These are phyloP conservation scores for Brachypodius melanocephalos DNA, from an alignment of 2,113 vertebrate species.

Conservation along the genomic window DNA sequence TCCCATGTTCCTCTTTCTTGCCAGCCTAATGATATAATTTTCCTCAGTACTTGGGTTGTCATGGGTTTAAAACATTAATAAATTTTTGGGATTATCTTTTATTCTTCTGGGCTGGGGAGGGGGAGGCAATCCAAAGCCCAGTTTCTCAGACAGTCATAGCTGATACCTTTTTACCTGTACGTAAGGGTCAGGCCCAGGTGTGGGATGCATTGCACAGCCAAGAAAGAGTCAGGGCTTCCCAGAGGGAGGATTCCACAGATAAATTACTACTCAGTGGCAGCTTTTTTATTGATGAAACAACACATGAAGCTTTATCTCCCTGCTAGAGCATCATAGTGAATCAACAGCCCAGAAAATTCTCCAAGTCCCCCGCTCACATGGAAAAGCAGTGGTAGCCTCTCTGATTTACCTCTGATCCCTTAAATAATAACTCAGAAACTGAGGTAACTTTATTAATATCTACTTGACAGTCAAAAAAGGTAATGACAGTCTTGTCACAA, in stretches of 20 bases:
- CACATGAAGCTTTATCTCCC: background rate
- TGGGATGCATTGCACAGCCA: background rate
- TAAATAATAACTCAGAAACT: background rate
- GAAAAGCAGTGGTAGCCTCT: background rate
- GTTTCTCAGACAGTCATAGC: background rate
- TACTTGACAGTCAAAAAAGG: background rate
- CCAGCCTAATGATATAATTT: background rate
- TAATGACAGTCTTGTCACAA: background rate
- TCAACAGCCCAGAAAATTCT: background rate
- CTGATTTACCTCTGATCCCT: background rate
- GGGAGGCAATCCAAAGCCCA: background rate
- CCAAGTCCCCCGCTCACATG: fast-evolving
- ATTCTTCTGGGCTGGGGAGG: background rate
- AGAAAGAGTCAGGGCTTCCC: background rate
- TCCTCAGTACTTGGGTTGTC: background rate
- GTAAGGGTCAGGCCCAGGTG: background rate
- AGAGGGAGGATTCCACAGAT: background rate
- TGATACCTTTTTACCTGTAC: background rate
- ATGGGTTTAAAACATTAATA: background rate
- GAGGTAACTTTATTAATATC: background rate
- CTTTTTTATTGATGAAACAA: background rate
- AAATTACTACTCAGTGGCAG: background rate
- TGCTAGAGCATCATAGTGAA: background rate
- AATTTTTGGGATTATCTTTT: background rate
- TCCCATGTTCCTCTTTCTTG: background rate